Evolutionary conservation across 2,797 vertebrate genomes (phyloP).

Genomic region (Lophius americanus): DNA sequence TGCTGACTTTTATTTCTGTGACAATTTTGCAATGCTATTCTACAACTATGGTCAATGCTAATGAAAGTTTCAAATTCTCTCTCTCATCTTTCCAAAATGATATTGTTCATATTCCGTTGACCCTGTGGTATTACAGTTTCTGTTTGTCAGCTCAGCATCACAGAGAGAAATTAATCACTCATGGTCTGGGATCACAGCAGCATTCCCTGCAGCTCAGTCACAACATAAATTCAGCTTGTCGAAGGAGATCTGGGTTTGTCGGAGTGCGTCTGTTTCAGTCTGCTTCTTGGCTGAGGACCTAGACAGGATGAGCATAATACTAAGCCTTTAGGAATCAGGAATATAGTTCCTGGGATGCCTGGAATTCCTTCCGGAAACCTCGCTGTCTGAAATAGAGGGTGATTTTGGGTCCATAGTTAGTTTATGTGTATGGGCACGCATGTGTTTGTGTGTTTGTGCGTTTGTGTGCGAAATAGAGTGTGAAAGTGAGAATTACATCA

Average conservation of each 20-base stretch:
- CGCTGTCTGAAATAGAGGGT: conserved; percentile 67
- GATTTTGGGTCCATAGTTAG: conserved; percentile 57
- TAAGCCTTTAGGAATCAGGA: conserved; percentile 75
- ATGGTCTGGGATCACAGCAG: conserved; percentile 57
- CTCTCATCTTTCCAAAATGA: conserved; percentile 16
- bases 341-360: conserved; percentile 71
- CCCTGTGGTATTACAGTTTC: conserved; percentile 45
- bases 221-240: conserved; percentile 58
- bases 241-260: conserved; percentile 45
- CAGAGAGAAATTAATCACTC: conserved; percentile 51
- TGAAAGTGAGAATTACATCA: conserved; percentile 54
- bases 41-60: too few relatives aligned
- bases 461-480: conserved; percentile 36
- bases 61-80: background rate
- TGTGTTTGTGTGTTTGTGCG: conserved; percentile 13
- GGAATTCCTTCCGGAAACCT: conserved; percentile 77
- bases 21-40: too few relatives aligned
- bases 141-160: conserved; percentile 65
- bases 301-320: conserved; percentile 66
- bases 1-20: too few relatives aligned
- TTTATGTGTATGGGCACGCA: conserved; percentile 24
- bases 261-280: conserved; percentile 34
- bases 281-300: conserved; percentile 64
- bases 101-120: conserved; percentile 44
- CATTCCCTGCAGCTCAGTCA: conserved; percentile 68